These are phyloP conservation scores for Pseudopleuronectes americanus DNA, from an alignment of 2,797 vertebrate species.

Conservation along the genomic window DNA sequence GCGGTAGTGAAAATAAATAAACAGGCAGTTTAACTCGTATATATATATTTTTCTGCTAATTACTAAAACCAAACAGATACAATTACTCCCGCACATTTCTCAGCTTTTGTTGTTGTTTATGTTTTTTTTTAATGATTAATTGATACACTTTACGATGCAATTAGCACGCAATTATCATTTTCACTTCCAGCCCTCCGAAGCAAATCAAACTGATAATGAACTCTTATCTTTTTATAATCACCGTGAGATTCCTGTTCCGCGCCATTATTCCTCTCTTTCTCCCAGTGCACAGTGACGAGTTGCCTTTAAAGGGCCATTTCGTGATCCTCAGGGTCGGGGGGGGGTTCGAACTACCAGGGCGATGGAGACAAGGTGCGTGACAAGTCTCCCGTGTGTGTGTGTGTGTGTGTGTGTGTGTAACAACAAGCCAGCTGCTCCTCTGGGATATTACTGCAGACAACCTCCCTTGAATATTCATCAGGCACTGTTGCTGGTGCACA, in stretches of 20 bases:
- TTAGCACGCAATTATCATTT: constrained; percentile 60
- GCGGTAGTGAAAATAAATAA: constrained; percentile 61
- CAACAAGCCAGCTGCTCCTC: constrained; percentile 69
- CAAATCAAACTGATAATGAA: constrained; percentile 58
- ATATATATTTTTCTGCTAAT: constrained; percentile 43
- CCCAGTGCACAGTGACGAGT: background rate
- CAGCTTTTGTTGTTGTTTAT: constrained; percentile 39
- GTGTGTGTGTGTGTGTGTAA: constrained; percentile 38
- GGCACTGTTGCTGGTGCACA: constrained; percentile 32
- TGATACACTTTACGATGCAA: constrained; percentile 56
- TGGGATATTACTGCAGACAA: constrained; percentile 61
- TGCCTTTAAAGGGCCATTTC: constrained; percentile 1
- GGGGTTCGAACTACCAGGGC: constrained; percentile 43
- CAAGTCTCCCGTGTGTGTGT: constrained; percentile 21
- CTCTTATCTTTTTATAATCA: constrained; percentile 20
- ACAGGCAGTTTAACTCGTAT: constrained; percentile 49
- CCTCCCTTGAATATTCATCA: constrained; percentile 75
- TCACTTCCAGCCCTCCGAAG: constrained; percentile 59
- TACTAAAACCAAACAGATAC: constrained; percentile 60
- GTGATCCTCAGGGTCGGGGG: constrained; percentile 4
- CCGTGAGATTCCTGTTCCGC: constrained; percentile 4
- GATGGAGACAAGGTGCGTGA: constrained; percentile 46
- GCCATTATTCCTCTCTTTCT: constrained; percentile 3
- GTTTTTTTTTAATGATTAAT: constrained; percentile 62
- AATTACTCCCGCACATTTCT: constrained; percentile 53